Evolutionary conservation across 2,797 vertebrate species (phyloP), one percentile per base, ranked within the genome.

Genomic region (Labeo calbasu): DNA sequence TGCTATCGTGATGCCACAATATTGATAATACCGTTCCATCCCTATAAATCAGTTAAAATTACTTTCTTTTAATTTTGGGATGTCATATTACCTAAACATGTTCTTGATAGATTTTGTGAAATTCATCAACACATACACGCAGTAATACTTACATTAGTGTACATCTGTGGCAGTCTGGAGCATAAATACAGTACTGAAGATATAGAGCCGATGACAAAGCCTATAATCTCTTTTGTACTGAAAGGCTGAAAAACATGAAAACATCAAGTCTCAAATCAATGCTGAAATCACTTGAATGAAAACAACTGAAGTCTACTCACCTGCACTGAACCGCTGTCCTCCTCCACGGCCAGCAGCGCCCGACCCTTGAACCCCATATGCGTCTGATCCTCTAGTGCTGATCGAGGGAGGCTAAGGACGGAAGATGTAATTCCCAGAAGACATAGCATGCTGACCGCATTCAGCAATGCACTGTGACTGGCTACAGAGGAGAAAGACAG

Each of bases 151-250:
- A 99, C 98, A 0, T 99, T 99, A 2, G 94, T 99, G 91, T 94
- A 92, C 81, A 99, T 97, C 93, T 99, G 98, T 0, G 98, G 98
- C 51, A 97, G 84, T 21, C 98, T 94, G 84, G 98, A 99, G 65
- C 89, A 91, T 82, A 99, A 94, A 91, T 99, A 99, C 4, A 99
- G 94, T 78, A 97, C 61, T 0, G 97, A 98, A 2, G 98, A 99
- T 80, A 97, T 0, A 0, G 97, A 98, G 51, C 98, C 98, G 0
- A 99, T 93, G 53, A 91, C 57, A 23, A 98, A 98, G 15, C 98
- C 98, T 0, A 97, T 46, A 15, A 98, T 96, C 87, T 99, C 96
- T 53, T 92, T 95, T 36, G 90, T 88, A 51, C 89, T 95, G 90
- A 99, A 98, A 19, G 94, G 88, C 98, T 99, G 92, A 55, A 85